These are phyloP conservation scores for Penelope pileata DNA, from an alignment of 2,113 vertebrate species.

Conservation along the genomic window DNA sequence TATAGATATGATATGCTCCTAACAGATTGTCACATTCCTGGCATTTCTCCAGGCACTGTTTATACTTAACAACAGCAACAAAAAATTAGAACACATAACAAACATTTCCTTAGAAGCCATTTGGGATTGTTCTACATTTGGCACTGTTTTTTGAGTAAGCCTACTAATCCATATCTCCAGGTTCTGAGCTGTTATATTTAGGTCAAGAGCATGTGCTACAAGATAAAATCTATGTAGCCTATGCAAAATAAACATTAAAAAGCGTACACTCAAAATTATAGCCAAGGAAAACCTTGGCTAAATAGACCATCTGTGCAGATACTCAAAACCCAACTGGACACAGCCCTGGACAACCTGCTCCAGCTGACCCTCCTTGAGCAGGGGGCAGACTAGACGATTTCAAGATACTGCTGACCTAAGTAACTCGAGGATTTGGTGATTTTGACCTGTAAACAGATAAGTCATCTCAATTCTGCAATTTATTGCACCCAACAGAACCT, in stretches of 20 bases:
- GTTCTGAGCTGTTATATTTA: not conserved
- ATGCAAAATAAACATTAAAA: not conserved
- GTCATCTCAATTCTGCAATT: not conserved
- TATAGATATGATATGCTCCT: slow-evolving; percentile 2
- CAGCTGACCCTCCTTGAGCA: not conserved
- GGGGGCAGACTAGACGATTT: not conserved
- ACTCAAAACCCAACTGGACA: not conserved
- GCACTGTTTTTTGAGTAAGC: slow-evolving; percentile 3
- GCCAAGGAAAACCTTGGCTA: not conserved
- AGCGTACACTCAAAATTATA: not conserved
- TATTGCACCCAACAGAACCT: not conserved
- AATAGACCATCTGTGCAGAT: not conserved
- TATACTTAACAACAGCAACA: slow-evolving; percentile 26
- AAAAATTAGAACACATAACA: not conserved
- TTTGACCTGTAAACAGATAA: not conserved
- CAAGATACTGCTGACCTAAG: not conserved
- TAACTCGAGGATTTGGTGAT: not conserved
- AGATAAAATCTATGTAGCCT: not conserved
- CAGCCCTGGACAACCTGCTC: not conserved
- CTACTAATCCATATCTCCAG: slow-evolving; percentile 2
- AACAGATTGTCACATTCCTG: slow-evolving; percentile 45
- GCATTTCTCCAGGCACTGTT: slow-evolving; percentile 34
- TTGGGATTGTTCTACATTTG: slow-evolving; percentile 20
- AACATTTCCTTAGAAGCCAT: slow-evolving; percentile 8
- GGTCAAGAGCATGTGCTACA: not conserved